Conservation (phyloP, 2,888 invertebrate species). For the Oligia strigilis region DNA sequence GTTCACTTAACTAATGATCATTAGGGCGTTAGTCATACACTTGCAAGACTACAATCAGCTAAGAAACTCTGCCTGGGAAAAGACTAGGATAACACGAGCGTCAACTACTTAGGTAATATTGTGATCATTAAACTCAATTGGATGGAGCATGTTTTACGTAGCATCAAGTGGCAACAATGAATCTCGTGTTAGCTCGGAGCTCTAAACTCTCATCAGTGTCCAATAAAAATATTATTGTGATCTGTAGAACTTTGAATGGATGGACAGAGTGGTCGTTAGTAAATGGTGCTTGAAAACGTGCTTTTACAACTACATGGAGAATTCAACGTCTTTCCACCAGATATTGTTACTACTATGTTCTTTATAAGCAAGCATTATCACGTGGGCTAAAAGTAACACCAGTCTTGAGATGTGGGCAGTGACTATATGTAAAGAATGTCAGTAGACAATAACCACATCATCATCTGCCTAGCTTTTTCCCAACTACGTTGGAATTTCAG, state of each 20-base stretch:
- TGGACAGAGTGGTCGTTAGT: conserved; percentile 17
- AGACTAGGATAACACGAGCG: conserved; percentile 34
- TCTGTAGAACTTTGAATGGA: not conserved
- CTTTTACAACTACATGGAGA: not conserved
- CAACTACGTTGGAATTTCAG: not conserved
- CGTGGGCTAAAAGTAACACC: not conserved
- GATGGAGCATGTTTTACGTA: conserved; percentile 49
- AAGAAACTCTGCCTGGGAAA: conserved; percentile 40
- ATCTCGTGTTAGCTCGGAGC: conserved; percentile 27
- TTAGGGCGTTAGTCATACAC: conserved; percentile 23
- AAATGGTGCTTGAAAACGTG: not conserved
- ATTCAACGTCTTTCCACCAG: not conserved
- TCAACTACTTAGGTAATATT: conserved; percentile 54
- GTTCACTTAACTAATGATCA: conserved; percentile 14
- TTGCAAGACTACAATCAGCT: conserved; percentile 8
- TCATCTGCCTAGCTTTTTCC: not conserved
- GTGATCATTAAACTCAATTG: conserved; percentile 63
- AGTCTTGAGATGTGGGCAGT: not conserved
- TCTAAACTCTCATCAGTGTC: conserved; percentile 50
- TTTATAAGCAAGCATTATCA: not conserved
- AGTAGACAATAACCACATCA: not conserved
- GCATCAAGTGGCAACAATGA: conserved; percentile 62
- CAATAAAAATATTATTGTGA: conserved; percentile 30
- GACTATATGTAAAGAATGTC: not conserved
- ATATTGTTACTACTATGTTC: not conserved